These are phyloP conservation scores for Chaetogeoica ovagalla DNA, from an alignment of 2,888 invertebrate genomes.

Conservation along the genomic window DNA sequence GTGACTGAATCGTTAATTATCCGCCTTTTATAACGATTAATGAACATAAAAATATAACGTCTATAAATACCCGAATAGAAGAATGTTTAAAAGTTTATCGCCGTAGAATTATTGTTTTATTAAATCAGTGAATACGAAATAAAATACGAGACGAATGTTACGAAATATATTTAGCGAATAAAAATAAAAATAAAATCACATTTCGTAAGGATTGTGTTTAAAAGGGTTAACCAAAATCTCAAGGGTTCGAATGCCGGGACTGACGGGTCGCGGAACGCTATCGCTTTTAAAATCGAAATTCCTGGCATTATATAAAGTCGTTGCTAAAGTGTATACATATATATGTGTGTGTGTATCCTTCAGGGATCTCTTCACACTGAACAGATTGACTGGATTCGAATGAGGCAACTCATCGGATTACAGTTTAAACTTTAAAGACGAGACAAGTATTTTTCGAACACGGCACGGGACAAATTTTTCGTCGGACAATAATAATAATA, in stretches of 20 bases:
- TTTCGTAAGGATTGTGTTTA: conserved; percentile 10
- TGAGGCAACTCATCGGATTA: conserved; percentile 40
- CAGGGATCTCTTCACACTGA: conserved; percentile 26
- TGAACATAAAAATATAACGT: no score
- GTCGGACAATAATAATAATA: not conserved
- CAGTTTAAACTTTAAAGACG: conserved; percentile 16
- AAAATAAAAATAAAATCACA: not conserved
- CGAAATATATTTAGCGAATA: not conserved
- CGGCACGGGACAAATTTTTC: not conserved
- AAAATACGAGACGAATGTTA: not conserved
- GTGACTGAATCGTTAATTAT: no score
- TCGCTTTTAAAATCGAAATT: conserved; percentile 47
- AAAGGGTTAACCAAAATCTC: conserved; percentile 46
- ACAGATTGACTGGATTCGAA: conserved; percentile 30
- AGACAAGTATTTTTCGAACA: conserved; percentile 19
- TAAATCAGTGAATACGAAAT: no score
- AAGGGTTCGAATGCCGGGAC: conserved; percentile 25
- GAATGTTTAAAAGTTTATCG: no score
- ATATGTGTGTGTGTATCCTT: conserved; percentile 6
- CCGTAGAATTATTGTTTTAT: no score
- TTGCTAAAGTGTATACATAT: conserved; percentile 18
- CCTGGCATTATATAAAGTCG: conserved; percentile 40
- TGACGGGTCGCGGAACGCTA: conserved; percentile 42
- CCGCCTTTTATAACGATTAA: no score
- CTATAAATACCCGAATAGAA: no score